Conservation (phyloP, 2,113 vertebrate species). For the Rhegmatorhina hoffmannsi region DNA sequence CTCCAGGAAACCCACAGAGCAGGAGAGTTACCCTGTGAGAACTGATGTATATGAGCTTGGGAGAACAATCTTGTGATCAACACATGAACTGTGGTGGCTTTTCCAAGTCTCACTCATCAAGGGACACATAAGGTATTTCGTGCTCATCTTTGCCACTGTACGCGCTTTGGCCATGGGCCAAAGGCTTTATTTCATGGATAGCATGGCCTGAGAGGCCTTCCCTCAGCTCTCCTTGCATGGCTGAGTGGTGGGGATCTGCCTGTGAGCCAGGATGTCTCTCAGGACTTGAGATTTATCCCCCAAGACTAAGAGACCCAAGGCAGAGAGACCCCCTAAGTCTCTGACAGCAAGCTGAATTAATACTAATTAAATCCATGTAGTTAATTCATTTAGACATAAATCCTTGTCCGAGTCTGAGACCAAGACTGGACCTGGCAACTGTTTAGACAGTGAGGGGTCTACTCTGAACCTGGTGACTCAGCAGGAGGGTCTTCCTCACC, state of each 20-base stretch:
- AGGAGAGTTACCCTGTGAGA: not conserved
- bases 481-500: not conserved
- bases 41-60: fast-evolving
- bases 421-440: not conserved
- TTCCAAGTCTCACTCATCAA: not conserved
- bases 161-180: not conserved
- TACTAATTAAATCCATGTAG: not conserved
- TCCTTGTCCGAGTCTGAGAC: not conserved
- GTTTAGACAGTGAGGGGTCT: not conserved
- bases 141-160: not conserved
- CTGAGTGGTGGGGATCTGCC: no score
- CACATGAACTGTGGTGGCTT: fast-evolving
- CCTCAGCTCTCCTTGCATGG: not conserved
- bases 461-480: not conserved
- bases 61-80: fast-evolving
- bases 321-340: not conserved
- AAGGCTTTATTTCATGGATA: not conserved
- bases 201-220: not conserved
- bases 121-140: not conserved
- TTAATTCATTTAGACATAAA: not conserved
- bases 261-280: not conserved
- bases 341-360: not conserved
- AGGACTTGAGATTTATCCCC: not conserved
- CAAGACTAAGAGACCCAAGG: no score
- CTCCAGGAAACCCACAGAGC: not conserved